Base-by-base conservation (phyloP, 2,888 invertebrate species). In the Agapostemon virescens region DNA sequence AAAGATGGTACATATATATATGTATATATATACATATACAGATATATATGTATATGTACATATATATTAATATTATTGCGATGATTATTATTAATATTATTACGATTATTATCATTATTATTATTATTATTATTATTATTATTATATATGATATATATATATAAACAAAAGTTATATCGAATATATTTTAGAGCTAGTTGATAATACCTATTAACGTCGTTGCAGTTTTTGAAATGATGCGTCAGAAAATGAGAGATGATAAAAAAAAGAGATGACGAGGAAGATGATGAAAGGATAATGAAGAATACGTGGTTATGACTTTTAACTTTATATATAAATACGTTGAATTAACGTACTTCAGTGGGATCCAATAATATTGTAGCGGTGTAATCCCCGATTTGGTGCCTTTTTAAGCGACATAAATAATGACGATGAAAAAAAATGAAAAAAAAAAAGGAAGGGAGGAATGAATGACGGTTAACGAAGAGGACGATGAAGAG, bases 131-230 rank as follows among this genome's bases (percentile, higher is more conserved):
- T n/a, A 89, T 86, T 74, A 89, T 83, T 84, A 88, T 86, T 83
- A 88, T 49, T 55, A 81, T 80, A 84, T 82, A 87, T 87, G 87
- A 85, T 87, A 85, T 86, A 86, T 86, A 86, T 86, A 88, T 86
- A 89, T 90, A 90, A 91, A 91, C 90, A 92, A 89, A 92, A 90
- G 90, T 92, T 92, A 92, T 92, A 92, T 90, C 88, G 90, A 91
- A 91, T 91, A 92, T 92, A 92, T 92, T 92, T 92, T 92, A 92
- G 92, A 84, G 90, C 90, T 92, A 92, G 92, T 92, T 92, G 91
- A 90, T 92, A 92, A 91, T 90, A 90, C 89, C 89, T 90, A 91
- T 90, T 91, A 92, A 91, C 90, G 90, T 92, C 92, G 92, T 92
- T 92, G 91, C 92, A 92, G 91, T 91, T 91, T 83, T 90, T 81